Percentiles rank a stretch among this genome's conserved stretches.
Conservation (phyloP, 2,888 invertebrate species). For the Andrena flavipes region DNA sequence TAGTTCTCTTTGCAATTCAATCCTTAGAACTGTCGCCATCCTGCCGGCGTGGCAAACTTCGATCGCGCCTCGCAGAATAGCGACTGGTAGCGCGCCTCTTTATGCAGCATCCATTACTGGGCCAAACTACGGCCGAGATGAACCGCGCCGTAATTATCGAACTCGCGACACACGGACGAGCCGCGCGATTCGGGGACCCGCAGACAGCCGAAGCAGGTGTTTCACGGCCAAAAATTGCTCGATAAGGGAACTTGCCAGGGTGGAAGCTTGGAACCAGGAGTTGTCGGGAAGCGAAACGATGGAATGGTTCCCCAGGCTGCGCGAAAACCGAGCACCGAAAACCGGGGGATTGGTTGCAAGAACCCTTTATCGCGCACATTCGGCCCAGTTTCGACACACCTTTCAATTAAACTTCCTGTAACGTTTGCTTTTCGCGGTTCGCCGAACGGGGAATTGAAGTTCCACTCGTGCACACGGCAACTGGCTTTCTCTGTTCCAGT, state of each 20-base stretch:
- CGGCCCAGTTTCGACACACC: constrained; percentile 3
- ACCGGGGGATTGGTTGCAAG: constrained; percentile 14
- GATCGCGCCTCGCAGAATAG: constrained; percentile 51
- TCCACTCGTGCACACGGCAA: neutral
- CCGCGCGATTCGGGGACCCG: neutral
- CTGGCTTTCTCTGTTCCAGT: neutral
- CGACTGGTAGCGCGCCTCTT: constrained; percentile 49
- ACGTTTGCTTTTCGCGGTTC: neutral
- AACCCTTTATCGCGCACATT: constrained; percentile 13
- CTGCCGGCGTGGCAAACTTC: constrained; percentile 54
- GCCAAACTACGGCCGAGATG: constrained; percentile 60
- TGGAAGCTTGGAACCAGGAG: neutral
- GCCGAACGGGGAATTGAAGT: neutral
- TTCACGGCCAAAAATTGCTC: constrained; percentile 43
- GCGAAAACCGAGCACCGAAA: neutral
- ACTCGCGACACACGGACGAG: constrained; percentile 35
- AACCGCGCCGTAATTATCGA: constrained; percentile 65
- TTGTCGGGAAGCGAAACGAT: neutral
- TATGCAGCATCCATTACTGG: constrained; percentile 65
- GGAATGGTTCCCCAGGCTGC: neutral
- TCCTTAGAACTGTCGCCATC: constrained; percentile 61
- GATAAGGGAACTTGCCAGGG: neutral
- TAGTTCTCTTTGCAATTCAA: constrained; percentile 67
- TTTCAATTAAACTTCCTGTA: constrained; percentile 33
- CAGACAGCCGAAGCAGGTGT: constrained; percentile 30